Evolutionary conservation across 2,797 vertebrate species (phyloP), one percentile per base, ranked within the genome.

Genomic region (Xerus rutilus): DNA sequence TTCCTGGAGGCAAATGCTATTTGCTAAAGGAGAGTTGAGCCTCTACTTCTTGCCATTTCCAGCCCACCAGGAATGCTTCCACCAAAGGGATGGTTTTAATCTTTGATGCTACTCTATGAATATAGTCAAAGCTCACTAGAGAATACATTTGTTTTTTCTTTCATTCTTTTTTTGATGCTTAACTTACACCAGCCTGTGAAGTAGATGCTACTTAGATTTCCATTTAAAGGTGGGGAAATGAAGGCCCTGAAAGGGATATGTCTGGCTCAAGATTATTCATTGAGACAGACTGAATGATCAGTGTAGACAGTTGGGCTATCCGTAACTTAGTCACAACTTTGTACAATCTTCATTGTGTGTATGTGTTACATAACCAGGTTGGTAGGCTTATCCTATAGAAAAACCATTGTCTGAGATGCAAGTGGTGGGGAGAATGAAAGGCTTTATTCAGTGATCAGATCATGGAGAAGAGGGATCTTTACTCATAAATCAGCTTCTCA

Each of bases 1-100:
- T 6, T 59, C 87, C 65, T 57, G 20, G 49, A 52, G 43, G 5
- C n/a, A n/a, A 17, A 12, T 69, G 35, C 30, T 4, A 15, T 39
- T 4, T 7, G 20, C 39, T 6, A 32, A 43, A 69, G 15, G 57
- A 20, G 1, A 32, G 10, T 13, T 7, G 10, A 0, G 3, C 20
- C 69, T 76, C 32, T 5, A 11, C 21, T 57, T 76, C 32, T 74
- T 59, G 32, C 32, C 11, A 47, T 15, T 59, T 65, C 2, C 28
- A n/a, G 13, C 23, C 23, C 1, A 72, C 10, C 11, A 39, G 14
- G 39, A 49, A 90, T 47, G 32, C 39, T 30, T 81, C 74, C 78
- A 17, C 2, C 12, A 11, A 15, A 52, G 43, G 17, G 4, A 52
- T 32, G n/a, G 45, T 32, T 65, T 21, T 65, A n/a, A 28, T 52